Evolutionary conservation across 2,113 vertebrate genomes (phyloP).

Genomic region (Pseudois nayaur): DNA sequence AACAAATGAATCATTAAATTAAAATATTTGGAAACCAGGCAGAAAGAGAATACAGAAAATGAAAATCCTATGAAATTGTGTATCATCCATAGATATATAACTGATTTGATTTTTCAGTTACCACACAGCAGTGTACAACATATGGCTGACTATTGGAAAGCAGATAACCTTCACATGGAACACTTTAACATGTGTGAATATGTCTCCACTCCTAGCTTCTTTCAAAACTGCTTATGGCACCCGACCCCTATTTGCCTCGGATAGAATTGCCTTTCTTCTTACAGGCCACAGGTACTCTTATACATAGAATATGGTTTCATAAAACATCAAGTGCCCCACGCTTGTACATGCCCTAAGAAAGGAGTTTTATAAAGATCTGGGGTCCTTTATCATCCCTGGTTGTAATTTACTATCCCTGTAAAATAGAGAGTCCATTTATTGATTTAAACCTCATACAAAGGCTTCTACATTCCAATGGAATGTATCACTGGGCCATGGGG

Average conservation of each 20-base stretch:
- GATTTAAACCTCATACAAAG: neutral
- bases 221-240: neutral
- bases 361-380: neutral
- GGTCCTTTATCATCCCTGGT: neutral
- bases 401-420: neutral
- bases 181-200: neutral
- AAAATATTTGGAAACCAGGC: slow-evolving; percentile 21
- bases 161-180: neutral
- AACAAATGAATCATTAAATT: slow-evolving; percentile 6
- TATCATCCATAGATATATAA: neutral
- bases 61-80: slow-evolving; percentile 1
- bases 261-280: neutral
- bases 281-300: neutral
- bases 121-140: neutral
- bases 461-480: neutral
- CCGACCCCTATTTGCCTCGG: neutral
- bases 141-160: neutral
- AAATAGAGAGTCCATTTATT: neutral
- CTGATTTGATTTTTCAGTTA: neutral
- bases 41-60: neutral
- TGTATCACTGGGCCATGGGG: neutral
- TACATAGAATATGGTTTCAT: neutral
- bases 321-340: neutral
- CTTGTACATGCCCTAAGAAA: neutral
- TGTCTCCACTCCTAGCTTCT: neutral